These are phyloP conservation scores for Zapornia atra DNA, from an alignment of 2,113 vertebrate species.

Conservation along the genomic window DNA sequence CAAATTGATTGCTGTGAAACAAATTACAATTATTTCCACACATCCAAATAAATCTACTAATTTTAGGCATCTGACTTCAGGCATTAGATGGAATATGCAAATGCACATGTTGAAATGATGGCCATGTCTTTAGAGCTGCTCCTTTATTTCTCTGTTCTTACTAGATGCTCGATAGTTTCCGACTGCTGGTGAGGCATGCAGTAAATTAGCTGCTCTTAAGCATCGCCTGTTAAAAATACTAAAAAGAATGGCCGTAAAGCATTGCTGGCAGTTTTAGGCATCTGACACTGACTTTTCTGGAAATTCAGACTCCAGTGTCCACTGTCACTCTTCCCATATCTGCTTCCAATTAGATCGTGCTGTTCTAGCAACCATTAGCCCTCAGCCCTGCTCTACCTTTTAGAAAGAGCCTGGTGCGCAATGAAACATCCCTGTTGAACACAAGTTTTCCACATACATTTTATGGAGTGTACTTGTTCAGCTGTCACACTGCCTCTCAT, in stretches of 20 bases:
- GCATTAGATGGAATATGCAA: slow-evolving; percentile 66
- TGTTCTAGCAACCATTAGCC: slow-evolving; percentile 28
- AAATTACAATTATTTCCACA: slow-evolving; percentile 74
- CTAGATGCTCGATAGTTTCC: neutral
- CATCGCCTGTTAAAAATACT: slow-evolving; percentile 55
- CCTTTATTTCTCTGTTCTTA: slow-evolving; percentile 25
- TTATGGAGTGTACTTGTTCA: slow-evolving; percentile 16
- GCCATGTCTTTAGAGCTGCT: slow-evolving; percentile 1
- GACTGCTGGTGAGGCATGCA: neutral
- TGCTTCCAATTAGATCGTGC: slow-evolving; percentile 64
- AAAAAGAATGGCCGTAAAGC: slow-evolving; percentile 40
- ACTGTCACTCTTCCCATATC: slow-evolving; percentile 34
- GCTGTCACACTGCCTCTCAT: slow-evolving; percentile 51
- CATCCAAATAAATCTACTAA: slow-evolving; percentile 70
- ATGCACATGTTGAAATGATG: slow-evolving; percentile 46
- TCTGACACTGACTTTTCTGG: neutral
- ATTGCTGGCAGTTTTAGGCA: slow-evolving; percentile 53
- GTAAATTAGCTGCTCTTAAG: slow-evolving; percentile 68
- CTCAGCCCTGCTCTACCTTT: neutral
- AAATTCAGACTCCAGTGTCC: slow-evolving; percentile 50
- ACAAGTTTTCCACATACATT: slow-evolving; percentile 40
- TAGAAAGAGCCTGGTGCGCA: neutral
- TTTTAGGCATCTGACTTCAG: slow-evolving; percentile 66
- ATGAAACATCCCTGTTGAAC: neutral
- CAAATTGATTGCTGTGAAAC: slow-evolving; percentile 72